Percentiles rank a stretch among this genome's conserved stretches.
These are phyloP conservation scores for Gasterosteus nipponicus DNA, from an alignment of 2,113 vertebrate genomes.

Conservation along the genomic window DNA sequence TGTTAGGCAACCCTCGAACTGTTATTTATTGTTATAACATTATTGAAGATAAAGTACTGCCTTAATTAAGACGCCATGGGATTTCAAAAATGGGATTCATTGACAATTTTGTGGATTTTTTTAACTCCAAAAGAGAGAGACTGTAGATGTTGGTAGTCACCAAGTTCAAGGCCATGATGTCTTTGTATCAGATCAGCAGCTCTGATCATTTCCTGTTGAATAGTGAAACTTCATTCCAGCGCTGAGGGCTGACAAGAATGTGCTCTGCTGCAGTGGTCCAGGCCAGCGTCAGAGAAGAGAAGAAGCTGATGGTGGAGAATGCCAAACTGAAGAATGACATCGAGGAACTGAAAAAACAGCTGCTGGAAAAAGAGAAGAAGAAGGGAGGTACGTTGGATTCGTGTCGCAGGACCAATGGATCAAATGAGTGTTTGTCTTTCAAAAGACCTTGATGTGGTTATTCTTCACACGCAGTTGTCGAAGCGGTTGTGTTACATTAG, in stretches of 20 bases:
- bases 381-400: slow-evolving; percentile 87
- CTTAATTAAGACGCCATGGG: background rate
- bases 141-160: background rate
- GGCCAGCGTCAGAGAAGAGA: slow-evolving; percentile 92
- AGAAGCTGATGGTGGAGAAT: slow-evolving; percentile 96
- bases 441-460: slow-evolving; percentile 53
- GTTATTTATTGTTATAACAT: too few species aligned
- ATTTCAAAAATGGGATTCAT: background rate
- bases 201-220: slow-evolving; percentile 11
- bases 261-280: slow-evolving; percentile 84
- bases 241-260: slow-evolving; percentile 34
- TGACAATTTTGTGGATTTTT: background rate
- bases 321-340: slow-evolving; percentile 95
- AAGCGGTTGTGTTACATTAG: background rate
- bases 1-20: too few species aligned
- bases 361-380: slow-evolving; percentile 90
- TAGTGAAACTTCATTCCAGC: slow-evolving; percentile 12
- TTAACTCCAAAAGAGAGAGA: background rate
- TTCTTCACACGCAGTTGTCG: slow-evolving; percentile 25
- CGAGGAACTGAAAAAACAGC: slow-evolving; percentile 89
- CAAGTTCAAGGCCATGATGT: background rate
- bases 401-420: slow-evolving; percentile 26
- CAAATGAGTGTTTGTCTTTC: slow-evolving; percentile 45
- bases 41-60: too few species aligned
- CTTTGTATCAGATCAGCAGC: slow-evolving; percentile 1